Conservation (phyloP, 2,797 vertebrate species). For the Melanotaenia parkinsoni region DNA sequence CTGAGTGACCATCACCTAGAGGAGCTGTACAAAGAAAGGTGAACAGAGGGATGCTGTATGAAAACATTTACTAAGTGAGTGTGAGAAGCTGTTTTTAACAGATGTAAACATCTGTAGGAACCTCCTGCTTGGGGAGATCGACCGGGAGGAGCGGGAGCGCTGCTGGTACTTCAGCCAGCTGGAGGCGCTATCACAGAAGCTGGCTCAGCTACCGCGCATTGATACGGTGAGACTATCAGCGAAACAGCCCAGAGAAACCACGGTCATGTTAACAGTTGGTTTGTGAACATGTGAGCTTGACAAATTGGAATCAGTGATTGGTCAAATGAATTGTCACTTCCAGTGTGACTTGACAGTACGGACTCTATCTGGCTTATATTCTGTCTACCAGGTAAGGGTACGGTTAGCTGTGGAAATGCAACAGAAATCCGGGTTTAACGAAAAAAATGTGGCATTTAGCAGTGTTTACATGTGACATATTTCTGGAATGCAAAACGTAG, state of each 20-base stretch:
- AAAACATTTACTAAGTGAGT: not conserved
- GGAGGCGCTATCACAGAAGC: conserved; percentile 90
- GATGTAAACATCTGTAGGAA: conserved; percentile 75
- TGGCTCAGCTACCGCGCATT: conserved; percentile 91
- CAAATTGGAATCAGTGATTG: too few species aligned
- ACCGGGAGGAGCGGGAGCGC: conserved; percentile 94
- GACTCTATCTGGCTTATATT: too few species aligned
- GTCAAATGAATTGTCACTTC: too few species aligned
- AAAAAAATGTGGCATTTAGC: too few species aligned
- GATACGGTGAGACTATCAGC: conserved; percentile 85
- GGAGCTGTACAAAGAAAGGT: conserved; percentile 95
- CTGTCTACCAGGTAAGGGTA: too few species aligned
- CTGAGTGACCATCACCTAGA: conserved; percentile 86
- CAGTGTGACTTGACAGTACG: too few species aligned
- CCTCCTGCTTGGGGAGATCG: conserved; percentile 91
- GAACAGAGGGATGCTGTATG: conserved; percentile 25
- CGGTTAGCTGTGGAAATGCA: too few species aligned
- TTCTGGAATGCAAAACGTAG: too few species aligned
- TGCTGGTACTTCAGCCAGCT: conserved; percentile 94
- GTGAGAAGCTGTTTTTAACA: not conserved
- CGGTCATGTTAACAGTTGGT: too few species aligned
- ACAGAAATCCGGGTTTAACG: too few species aligned
- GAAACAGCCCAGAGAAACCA: not conserved
- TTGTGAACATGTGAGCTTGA: too few species aligned
- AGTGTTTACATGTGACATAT: too few species aligned